phyloP scores from a whole-genome alignment of 2,888 invertebrate genomes.

The Empis stercorea region DNA sequence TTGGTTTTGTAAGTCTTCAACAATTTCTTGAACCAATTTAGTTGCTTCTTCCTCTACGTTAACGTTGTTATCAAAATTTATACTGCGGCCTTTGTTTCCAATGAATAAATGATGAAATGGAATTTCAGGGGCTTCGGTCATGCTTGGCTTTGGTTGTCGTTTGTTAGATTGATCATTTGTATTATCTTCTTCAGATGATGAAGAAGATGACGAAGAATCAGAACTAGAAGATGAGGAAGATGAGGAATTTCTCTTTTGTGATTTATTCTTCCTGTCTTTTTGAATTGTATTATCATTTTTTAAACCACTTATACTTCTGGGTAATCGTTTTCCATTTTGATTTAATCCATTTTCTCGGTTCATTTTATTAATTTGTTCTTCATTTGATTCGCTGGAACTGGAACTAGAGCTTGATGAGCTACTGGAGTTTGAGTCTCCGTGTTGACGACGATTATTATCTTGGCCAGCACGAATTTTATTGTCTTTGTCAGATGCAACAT shows the following conservation, averaged over 20 bases:
- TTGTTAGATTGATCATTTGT: conserved; percentile 2
- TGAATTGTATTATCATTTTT: conserved; percentile 5
- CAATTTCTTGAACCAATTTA: conserved; percentile 42
- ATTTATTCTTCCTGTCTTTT: background rate
- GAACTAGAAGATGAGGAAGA: conserved; percentile 10
- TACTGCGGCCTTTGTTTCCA: conserved; percentile 38
- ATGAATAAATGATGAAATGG: conserved; percentile 38
- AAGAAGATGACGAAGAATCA: conserved; percentile 9
- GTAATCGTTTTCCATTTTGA: conserved; percentile 3
- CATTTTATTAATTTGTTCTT: background rate
- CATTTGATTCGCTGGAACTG: conserved; percentile 3
- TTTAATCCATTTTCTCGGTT: background rate
- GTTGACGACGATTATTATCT: conserved; percentile 2
- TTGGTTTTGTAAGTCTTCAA: conserved; percentile 44
- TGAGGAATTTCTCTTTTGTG: background rate
- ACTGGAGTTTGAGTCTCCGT: conserved; percentile 9
- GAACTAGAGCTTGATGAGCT: conserved; percentile 13
- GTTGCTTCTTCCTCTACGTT: conserved; percentile 23
- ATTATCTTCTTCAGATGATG: conserved; percentile 13
- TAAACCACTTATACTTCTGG: conserved; percentile 3
- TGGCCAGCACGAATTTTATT: conserved; percentile 17
- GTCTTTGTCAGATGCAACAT: conserved; percentile 26
- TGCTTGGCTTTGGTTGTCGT: conserved; percentile 25
- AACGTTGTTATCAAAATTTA: conserved; percentile 23
- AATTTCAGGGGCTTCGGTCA: conserved; percentile 33